Conservation (phyloP, 2,113 vertebrate species). For the Tursiops truncatus region DNA sequence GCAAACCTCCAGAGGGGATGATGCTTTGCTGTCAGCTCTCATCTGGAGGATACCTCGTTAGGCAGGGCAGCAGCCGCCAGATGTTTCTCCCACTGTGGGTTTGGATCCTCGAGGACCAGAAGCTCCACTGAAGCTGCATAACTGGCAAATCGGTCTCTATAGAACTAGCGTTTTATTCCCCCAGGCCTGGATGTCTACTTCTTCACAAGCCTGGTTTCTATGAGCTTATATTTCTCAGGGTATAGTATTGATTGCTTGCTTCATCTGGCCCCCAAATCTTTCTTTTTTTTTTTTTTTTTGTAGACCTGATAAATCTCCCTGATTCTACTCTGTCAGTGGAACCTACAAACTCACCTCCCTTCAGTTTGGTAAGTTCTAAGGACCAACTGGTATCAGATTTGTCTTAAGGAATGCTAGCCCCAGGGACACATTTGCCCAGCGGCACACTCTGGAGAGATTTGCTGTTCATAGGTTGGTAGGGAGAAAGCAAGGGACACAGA, state of each 20-base stretch:
- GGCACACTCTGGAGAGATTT: rapidly evolving
- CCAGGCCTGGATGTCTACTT: not conserved
- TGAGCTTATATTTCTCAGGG: not conserved
- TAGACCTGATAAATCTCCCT: conserved; percentile 9
- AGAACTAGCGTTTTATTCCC: no score
- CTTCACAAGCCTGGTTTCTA: not conserved
- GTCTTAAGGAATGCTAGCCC: not conserved
- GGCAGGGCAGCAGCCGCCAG: no score
- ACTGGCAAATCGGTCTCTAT: not conserved
- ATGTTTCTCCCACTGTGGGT: not conserved
- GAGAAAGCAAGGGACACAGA: conserved; percentile 55
- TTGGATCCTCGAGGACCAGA: not conserved
- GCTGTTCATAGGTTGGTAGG: rapidly evolving
- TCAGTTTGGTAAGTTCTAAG: not conserved
- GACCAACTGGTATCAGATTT: conserved; percentile 13
- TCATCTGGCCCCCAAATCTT: not conserved
- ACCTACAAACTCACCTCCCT: not conserved
- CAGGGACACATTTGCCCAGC: not conserved
- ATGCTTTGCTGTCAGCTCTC: not conserved
- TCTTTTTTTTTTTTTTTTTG: not conserved
- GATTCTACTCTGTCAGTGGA: not conserved
- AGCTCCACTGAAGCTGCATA: rapidly evolving
- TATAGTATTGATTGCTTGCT: not conserved
- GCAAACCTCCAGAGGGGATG: not conserved
- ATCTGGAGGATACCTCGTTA: rapidly evolving